These are phyloP conservation scores for Phyllotis vaccarum DNA, from an alignment of 2,797 vertebrate genomes.

Conservation along the genomic window DNA sequence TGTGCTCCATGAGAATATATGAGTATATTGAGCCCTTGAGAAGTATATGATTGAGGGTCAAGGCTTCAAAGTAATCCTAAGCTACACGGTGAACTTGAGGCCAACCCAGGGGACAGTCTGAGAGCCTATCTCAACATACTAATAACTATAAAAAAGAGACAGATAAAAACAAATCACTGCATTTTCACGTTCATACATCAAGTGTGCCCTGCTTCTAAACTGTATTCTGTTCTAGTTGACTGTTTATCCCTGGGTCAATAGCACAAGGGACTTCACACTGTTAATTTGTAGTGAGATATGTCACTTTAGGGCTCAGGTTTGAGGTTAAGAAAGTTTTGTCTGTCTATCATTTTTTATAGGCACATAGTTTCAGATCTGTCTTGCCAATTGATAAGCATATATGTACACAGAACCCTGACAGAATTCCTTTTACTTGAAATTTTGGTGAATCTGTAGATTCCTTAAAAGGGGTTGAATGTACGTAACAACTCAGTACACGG, in stretches of 20 bases:
- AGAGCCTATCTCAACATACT: background rate
- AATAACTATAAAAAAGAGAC: background rate
- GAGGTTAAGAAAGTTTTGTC: background rate
- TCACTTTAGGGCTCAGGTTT: background rate
- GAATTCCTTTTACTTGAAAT: too few species aligned
- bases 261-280: background rate
- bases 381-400: background rate
- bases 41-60: background rate
- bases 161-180: background rate
- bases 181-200: background rate
- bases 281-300: background rate
- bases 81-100: background rate
- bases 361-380: background rate
- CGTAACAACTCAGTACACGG: background rate
- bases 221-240: background rate
- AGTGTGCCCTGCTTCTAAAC: background rate
- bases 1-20: too few species aligned
- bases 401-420: background rate
- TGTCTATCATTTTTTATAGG: background rate
- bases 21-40: background rate
- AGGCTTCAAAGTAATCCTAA: background rate
- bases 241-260: slow-evolving; percentile 3
- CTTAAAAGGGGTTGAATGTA: background rate
- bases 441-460: background rate
- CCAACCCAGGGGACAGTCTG: background rate